These are phyloP conservation scores for Australoheros scitulus DNA, from an alignment of 2,113 vertebrate genomes.

Conservation along the genomic window DNA sequence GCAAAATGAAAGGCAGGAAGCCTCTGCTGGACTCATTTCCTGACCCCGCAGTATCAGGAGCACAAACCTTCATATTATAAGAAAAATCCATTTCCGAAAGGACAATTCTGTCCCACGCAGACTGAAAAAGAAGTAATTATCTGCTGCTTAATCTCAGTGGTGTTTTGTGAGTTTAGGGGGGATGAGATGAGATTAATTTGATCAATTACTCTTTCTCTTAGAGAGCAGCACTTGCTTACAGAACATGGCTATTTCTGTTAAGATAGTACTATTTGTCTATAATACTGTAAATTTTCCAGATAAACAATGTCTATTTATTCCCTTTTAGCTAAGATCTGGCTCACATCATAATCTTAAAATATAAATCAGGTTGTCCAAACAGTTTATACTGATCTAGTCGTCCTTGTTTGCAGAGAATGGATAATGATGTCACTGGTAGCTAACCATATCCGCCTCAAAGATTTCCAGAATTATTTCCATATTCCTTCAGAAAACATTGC, in stretches of 20 bases:
- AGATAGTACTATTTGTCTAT: neutral
- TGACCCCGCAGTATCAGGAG: neutral
- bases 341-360: neutral
- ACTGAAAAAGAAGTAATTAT: neutral
- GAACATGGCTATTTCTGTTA: neutral
- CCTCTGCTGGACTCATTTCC: conserved; percentile 17
- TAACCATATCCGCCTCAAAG: neutral
- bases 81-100: neutral
- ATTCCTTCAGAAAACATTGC: neutral
- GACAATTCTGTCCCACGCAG: neutral
- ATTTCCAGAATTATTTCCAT: neutral
- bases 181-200: conserved; percentile 1
- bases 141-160: neutral
- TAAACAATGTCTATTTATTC: neutral
- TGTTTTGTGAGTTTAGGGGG: neutral
- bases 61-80: neutral
- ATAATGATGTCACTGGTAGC: neutral
- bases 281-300: neutral
- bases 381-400: neutral
- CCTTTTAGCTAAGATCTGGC: neutral
- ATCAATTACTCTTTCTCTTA: neutral
- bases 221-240: neutral
- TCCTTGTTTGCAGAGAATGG: neutral
- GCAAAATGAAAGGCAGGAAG: conserved; percentile 26
- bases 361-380: conserved; percentile 7